Base-by-base conservation (phyloP, 2,888 invertebrate genomes). In the Barypeithes pellucidus region DNA sequence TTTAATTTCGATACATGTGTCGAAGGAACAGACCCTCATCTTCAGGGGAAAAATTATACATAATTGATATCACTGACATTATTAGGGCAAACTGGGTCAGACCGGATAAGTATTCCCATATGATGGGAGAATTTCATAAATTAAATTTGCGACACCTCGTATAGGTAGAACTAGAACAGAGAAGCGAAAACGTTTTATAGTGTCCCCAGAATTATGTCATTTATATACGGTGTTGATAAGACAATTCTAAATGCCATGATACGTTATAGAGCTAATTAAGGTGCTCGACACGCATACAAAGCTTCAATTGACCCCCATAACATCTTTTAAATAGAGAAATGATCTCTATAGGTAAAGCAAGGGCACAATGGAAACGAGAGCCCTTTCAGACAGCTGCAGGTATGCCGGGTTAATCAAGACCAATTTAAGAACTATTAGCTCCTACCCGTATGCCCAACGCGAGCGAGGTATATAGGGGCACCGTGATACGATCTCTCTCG, bases 341-440 rank as follows among this genome's bases (percentile, higher is more conserved):
- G 77, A 80, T 78, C 78, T 80, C 76, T 78, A 78, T 79, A 81
- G 80, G 81, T 81, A 80, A 79, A 75, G 75, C 76, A 76, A 75
- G 72, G 68, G 57, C 62, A 68, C 43, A 72, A 67, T 62, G 22
- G 67, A 60, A 73, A 50, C 41, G 54, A 57, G 67, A 72, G 33
- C 52, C 67, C 75, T 68, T 67, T 70, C 69, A 77, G 82, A 82
- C 85, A 85, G 85, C 85, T 86, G 85, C 85, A 86, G 85, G 85
- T 85, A 86, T 84, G 84, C 67, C 81, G 82, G 83, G 83, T 84
- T 85, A 85, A 86, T 86, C 85, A 86, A 83, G 81, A 80, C 83
- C 84, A 86, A 85, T 86, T 85, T 85, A 84, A 83, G 84, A 84
- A 82, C 84, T 84, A 85, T 85, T 85, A 84, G 82, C 82, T 82